Evolutionary conservation across 2,113 vertebrate species (phyloP).

Genomic region (Reinhardtius hippoglossoides): DNA sequence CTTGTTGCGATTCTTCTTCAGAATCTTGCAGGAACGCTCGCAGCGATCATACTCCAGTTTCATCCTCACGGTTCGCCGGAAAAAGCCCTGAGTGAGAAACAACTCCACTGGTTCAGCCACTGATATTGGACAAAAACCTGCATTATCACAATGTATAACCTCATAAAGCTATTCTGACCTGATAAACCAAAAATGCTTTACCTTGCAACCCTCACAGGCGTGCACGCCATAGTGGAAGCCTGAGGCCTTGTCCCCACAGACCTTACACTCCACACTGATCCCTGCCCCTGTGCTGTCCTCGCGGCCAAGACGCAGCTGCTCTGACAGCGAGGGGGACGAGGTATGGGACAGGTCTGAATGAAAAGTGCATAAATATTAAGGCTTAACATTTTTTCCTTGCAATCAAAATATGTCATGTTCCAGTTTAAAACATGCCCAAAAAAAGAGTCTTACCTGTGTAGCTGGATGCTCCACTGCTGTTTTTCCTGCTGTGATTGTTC

Average conservation of each 20-base stretch:
- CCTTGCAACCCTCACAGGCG: constrained; percentile 98
- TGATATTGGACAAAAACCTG: neutral
- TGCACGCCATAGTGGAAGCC: constrained; percentile 98
- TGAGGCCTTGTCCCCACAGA: constrained; percentile 96
- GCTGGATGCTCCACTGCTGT: constrained; percentile 64
- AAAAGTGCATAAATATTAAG: neutral
- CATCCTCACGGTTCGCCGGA: constrained; percentile 95
- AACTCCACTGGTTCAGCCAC: constrained; percentile 11
- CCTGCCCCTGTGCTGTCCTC: constrained; percentile 82
- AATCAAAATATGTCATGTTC: too few species aligned
- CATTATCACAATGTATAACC: neutral
- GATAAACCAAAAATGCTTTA: constrained; percentile 55
- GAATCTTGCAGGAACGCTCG: constrained; percentile 94
- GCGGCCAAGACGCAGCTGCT: constrained; percentile 89
- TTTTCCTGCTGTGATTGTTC: constrained; percentile 45
- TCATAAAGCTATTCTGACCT: neutral
- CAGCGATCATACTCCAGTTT: constrained; percentile 97
- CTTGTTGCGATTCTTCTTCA: constrained; percentile 98
- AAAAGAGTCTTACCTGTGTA: constrained; percentile 72
- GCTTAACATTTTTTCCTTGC: neutral
- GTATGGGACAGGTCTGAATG: constrained; percentile 88
- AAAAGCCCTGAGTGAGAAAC: constrained; percentile 89
- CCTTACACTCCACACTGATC: constrained; percentile 93
- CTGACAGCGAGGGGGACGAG: constrained; percentile 89
- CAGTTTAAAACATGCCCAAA: neutral